Evolutionary conservation across 2,888 invertebrate species (phyloP).

Genomic region (Cephonodes hylas): DNA sequence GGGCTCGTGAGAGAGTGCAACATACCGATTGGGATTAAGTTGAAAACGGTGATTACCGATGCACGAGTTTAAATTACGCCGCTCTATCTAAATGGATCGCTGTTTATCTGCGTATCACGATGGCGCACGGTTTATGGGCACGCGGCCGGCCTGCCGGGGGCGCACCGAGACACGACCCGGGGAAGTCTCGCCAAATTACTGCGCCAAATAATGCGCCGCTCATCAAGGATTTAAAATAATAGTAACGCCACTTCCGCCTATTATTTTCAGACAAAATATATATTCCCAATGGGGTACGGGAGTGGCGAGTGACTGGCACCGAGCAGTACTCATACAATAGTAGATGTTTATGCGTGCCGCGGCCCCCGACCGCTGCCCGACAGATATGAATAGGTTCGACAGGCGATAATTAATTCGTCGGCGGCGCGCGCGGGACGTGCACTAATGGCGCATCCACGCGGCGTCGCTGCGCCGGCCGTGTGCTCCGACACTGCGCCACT

Average conservation of each 20-base stretch:
- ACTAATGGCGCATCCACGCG: constrained; percentile 35
- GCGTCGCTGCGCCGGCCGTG: no score
- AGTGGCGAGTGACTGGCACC: no score
- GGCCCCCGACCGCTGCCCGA: constrained; percentile 21
- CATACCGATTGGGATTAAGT: constrained; percentile 1
- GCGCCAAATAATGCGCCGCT: no score
- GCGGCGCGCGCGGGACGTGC: constrained; percentile 26
- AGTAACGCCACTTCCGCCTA: no score
- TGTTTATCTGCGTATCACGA: constrained; percentile 10
- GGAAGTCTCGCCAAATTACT: not conserved
- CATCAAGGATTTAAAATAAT: no score
- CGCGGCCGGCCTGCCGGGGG: no score
- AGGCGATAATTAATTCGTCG: constrained; percentile 35
- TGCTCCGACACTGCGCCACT: not conserved
- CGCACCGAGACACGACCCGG: no score
- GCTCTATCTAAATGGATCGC: constrained; percentile 9
- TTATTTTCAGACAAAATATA: no score
- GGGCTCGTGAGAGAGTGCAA: not conserved
- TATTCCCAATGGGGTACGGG: no score
- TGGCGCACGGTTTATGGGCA: not conserved
- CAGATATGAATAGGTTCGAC: constrained; percentile 45
- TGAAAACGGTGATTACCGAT: not conserved
- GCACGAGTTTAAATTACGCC: constrained; percentile 5
- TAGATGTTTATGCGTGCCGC: not conserved
- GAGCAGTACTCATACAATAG: not conserved